phyloP scores from a whole-genome alignment of 2,888 invertebrate genomes.

The Drosophila stalkeri region DNA sequence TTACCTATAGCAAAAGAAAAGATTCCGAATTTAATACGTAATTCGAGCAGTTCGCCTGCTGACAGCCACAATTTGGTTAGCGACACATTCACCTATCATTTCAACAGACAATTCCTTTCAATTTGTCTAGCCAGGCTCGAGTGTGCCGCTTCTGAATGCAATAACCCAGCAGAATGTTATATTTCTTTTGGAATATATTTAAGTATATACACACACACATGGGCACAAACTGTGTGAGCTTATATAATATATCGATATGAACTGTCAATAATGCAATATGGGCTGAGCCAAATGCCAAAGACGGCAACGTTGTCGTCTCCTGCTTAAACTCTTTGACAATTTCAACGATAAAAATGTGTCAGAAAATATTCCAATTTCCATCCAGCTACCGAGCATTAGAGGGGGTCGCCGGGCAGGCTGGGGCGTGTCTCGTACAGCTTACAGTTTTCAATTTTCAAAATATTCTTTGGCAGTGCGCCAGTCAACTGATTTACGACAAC shows the following conservation, averaged over 20 bases:
- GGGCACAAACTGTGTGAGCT: conserved; percentile 15
- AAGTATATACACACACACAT: conserved; percentile 2
- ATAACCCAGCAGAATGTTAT: conserved; percentile 14
- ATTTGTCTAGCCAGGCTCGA: conserved; percentile 39
- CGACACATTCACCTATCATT: conserved; percentile 28
- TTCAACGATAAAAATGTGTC: conserved; percentile 78
- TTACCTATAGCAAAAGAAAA: conserved; percentile 36
- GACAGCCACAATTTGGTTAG: conserved; percentile 57
- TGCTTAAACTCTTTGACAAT: conserved; percentile 78
- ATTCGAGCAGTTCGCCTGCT: conserved; percentile 20
- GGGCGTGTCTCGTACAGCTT: conserved; percentile 42
- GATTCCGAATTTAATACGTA: conserved; percentile 33
- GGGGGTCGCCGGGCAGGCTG: not conserved
- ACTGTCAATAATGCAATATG: conserved; percentile 70
- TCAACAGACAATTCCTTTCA: conserved; percentile 51
- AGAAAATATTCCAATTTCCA: conserved; percentile 71
- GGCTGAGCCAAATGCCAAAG: conserved; percentile 41
- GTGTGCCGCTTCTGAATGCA: conserved; percentile 30
- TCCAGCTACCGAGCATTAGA: not conserved
- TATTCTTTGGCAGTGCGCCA: conserved; percentile 71
- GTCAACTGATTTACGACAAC: conserved; percentile 77
- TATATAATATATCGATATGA: conserved; percentile 56
- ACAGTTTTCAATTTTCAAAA: conserved; percentile 78
- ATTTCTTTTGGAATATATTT: conserved; percentile 17
- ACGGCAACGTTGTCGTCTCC: conserved; percentile 24